Percentiles rank a stretch among this genome's conserved stretches.
Evolutionary conservation across 2,797 vertebrate genomes (phyloP).

Genomic region (Sebastes vulpes): DNA sequence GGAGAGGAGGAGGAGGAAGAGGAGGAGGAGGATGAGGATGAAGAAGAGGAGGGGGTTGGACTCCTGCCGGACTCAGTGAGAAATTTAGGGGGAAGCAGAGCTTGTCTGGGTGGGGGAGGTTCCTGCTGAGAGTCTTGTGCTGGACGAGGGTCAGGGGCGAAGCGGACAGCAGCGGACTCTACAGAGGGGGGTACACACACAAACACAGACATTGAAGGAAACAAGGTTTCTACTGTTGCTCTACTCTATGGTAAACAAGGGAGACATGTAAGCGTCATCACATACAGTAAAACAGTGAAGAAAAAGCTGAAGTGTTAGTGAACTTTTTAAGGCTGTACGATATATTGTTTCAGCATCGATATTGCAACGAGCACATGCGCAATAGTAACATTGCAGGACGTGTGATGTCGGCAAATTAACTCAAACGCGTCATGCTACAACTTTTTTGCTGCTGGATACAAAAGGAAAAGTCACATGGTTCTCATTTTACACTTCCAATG

Average conservation of each 20-base stretch:
- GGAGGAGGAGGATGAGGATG: constrained; percentile 65
- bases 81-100: constrained; percentile 91
- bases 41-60: constrained; percentile 33
- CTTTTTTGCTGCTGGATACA: too few relatives aligned
- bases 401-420: too few relatives aligned
- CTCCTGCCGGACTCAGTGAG: constrained; percentile 78
- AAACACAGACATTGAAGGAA: constrained; percentile 25
- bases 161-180: constrained; percentile 87
- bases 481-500: too few relatives aligned
- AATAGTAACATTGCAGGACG: too few relatives aligned
- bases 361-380: too few relatives aligned
- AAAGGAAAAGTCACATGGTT: too few relatives aligned
- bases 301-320: not conserved
- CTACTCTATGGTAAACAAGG: not conserved
- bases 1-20: constrained; percentile 59
- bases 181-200: constrained; percentile 34
- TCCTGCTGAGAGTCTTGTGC: constrained; percentile 76
- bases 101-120: constrained; percentile 80
- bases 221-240: not conserved
- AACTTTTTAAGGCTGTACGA: not conserved
- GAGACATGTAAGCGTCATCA: not conserved
- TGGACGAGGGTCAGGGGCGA: constrained; percentile 67
- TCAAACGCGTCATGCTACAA: too few relatives aligned
- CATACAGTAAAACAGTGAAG: not conserved
- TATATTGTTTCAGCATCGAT: too few relatives aligned